Percentiles rank a stretch among this genome's conserved stretches.
Evolutionary conservation across 1,140 invertebrate genomes (phyloP).

Genomic region (Archivesica marissinica): DNA sequence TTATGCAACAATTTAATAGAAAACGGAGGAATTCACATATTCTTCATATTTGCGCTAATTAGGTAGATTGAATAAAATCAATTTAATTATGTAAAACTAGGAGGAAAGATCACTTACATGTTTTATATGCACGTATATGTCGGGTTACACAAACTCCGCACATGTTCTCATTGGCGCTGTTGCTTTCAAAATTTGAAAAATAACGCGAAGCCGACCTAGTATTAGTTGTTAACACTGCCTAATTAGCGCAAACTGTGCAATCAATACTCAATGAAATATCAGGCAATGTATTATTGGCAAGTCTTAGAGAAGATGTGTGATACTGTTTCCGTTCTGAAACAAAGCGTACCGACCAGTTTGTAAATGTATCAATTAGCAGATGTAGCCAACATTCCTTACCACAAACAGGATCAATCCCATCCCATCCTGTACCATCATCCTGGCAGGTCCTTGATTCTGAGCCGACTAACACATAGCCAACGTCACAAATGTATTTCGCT

Average conservation of each 20-base stretch:
- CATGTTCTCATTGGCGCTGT: neutral
- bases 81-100: neutral
- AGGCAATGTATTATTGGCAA: neutral
- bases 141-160: neutral
- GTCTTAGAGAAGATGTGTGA: no score
- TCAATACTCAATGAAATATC: neutral
- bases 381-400: no score
- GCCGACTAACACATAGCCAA: conserved; percentile 37
- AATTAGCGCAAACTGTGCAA: conserved; percentile 32
- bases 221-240: neutral
- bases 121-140: neutral
- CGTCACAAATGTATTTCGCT: conserved; percentile 30
- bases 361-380: no score
- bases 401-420: conserved; percentile 29
- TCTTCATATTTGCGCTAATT: conserved; percentile 56
- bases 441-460: conserved; percentile 22
- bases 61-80: neutral
- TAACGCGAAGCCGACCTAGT: no score
- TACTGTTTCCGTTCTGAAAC: no score
- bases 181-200: conserved; percentile 2
- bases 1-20: neutral
- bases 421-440: conserved; percentile 50
- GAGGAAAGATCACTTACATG: neutral
- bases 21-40: neutral
- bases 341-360: no score